phyloP scores from a whole-genome alignment of 2,888 invertebrate species.

The Apodemia hepburni region DNA sequence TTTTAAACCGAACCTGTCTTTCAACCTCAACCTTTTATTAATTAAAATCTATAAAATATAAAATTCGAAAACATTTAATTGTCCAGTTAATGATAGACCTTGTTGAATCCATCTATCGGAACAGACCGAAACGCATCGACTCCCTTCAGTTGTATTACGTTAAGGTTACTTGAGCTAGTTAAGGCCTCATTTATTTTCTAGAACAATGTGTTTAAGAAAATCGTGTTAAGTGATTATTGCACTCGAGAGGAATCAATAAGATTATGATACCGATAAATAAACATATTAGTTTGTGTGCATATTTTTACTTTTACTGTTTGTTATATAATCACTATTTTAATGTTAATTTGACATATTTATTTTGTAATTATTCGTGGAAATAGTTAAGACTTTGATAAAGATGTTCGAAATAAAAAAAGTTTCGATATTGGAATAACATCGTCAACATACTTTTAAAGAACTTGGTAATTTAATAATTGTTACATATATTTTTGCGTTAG shows the following conservation, averaged over 20 bases:
- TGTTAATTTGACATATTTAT: too few relatives aligned
- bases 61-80: neutral
- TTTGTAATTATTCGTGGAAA: too few relatives aligned
- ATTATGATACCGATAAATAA: neutral
- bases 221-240: neutral
- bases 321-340: too few relatives aligned
- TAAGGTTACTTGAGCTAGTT: slow-evolving; percentile 16
- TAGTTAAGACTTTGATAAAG: too few relatives aligned
- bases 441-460: too few relatives aligned
- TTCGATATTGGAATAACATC: too few relatives aligned
- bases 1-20: too few relatives aligned
- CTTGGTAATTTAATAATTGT: too few relatives aligned
- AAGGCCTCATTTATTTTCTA: slow-evolving; percentile 7
- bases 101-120: slow-evolving; percentile 5
- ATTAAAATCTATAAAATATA: neutral
- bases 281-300: neutral
- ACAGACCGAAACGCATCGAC: neutral
- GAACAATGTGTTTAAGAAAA: neutral
- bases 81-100: neutral
- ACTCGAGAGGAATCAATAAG: neutral
- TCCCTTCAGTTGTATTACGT: slow-evolving; percentile 4
- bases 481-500: too few relatives aligned
- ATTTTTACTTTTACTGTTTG: too few relatives aligned
- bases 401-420: too few relatives aligned
- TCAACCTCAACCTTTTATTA: too few relatives aligned